phyloP scores from a whole-genome alignment of 2,113 vertebrate species.

The Pithys albifrons region DNA sequence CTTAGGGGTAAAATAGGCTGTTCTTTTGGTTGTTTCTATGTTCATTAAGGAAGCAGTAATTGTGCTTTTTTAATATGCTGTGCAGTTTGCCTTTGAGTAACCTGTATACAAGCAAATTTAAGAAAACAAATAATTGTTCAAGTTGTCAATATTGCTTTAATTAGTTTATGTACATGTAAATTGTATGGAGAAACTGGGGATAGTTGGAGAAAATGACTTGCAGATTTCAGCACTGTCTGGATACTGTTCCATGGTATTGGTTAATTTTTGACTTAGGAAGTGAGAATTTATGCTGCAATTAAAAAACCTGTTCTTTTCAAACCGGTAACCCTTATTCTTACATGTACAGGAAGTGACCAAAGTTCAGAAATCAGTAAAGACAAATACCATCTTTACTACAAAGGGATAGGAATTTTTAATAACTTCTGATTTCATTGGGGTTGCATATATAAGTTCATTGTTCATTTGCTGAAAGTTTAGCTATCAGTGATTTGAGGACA shows the following conservation, averaged over 20 bases:
- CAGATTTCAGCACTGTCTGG: not conserved
- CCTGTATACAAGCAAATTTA: not conserved
- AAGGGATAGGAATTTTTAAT: not conserved
- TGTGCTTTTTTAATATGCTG: not conserved
- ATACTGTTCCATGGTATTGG: not conserved
- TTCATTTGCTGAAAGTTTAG: not conserved
- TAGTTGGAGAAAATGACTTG: not conserved
- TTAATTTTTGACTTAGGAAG: not conserved
- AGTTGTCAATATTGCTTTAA: not conserved
- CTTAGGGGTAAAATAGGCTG: not conserved
- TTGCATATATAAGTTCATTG: not conserved
- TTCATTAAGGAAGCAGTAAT: not conserved
- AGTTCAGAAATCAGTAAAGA: not conserved
- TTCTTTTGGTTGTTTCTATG: not conserved
- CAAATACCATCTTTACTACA: not conserved
- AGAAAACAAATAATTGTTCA: not conserved
- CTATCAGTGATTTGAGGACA: not conserved
- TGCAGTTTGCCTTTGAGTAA: not conserved
- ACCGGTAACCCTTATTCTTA: accelerated
- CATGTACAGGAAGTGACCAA: not conserved
- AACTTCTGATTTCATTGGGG: not conserved
- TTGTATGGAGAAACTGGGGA: not conserved
- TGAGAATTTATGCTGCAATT: not conserved
- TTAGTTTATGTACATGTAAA: not conserved
- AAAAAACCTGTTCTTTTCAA: not conserved